A percentile compares a stretch with the other conserved stretches of the same genome.
Evolutionary conservation across 2,797 vertebrate genomes (phyloP).

Genomic region (Lacerta agilis): DNA sequence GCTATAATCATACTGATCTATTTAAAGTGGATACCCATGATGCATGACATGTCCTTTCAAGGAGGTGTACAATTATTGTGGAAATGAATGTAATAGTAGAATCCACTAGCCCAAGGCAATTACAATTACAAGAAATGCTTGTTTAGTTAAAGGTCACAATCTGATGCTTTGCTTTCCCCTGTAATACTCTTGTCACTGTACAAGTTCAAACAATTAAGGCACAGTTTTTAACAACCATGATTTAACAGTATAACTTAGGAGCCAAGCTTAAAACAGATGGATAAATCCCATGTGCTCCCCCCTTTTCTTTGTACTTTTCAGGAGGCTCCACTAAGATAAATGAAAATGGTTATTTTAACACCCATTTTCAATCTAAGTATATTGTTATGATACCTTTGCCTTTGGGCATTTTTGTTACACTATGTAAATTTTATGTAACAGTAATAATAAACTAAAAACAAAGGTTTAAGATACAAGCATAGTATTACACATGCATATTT

Average conservation of each 20-base stretch:
- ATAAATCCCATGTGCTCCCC: constrained; percentile 36
- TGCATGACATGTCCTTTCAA: constrained; percentile 61
- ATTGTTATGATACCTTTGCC: constrained; percentile 6
- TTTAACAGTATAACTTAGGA: constrained; percentile 54
- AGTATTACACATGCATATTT: no score
- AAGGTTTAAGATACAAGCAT: neutral
- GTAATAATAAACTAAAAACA: neutral
- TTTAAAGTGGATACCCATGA: constrained; percentile 58
- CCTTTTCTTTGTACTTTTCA: constrained; percentile 49
- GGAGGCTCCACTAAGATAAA: constrained; percentile 25
- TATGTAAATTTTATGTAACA: constrained; percentile 4
- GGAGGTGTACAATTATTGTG: constrained; percentile 51
- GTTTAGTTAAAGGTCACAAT: constrained; percentile 72
- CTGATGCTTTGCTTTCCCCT: constrained; percentile 49
- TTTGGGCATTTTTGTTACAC: neutral
- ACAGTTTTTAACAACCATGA: constrained; percentile 51
- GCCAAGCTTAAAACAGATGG: constrained; percentile 33
- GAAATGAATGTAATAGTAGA: constrained; percentile 59
- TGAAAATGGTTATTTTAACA: constrained; percentile 29
- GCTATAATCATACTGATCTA: constrained; percentile 55
- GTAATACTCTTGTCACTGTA: constrained; percentile 55
- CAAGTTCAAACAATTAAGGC: constrained; percentile 39
- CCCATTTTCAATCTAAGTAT: neutral
- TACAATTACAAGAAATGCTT: constrained; percentile 61
- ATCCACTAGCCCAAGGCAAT: constrained; percentile 62